phyloP scores from a whole-genome alignment of 2,888 invertebrate species.

The Arge pagana region DNA sequence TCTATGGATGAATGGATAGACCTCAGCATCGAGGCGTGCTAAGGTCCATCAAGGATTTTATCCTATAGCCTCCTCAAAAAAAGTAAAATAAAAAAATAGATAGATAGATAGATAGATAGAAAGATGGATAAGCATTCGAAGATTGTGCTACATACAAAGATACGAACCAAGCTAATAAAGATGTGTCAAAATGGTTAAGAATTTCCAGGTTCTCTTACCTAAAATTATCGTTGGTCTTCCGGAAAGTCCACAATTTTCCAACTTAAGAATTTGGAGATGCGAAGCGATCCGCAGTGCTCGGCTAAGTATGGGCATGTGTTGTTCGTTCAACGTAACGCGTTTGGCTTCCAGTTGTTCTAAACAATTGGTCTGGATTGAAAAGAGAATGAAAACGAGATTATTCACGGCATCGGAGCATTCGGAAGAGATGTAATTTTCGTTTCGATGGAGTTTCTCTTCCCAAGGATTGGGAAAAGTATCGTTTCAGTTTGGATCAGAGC shows the following conservation, averaged over 20 bases:
- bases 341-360: constrained; percentile 71
- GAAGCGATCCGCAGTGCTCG: constrained; percentile 74
- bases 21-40: no score
- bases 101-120: no score
- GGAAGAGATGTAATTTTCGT: no score
- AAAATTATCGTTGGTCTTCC: constrained; percentile 77
- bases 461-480: no score
- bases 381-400: constrained; percentile 34
- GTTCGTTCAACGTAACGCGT: constrained; percentile 69
- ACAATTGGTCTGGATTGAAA: constrained; percentile 66
- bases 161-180: neutral
- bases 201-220: constrained; percentile 59
- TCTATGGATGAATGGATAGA: no score
- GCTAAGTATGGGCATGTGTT: constrained; percentile 73
- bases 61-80: no score
- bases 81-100: no score
- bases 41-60: no score
- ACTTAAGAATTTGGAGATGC: constrained; percentile 73
- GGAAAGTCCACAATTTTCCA: constrained; percentile 76
- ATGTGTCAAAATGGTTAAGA: neutral
- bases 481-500: no score
- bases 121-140: no score
- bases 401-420: constrained; percentile 22
- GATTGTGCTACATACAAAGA: neutral
- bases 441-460: no score